Percentiles rank a stretch among this genome's conserved stretches.
phyloP scores from a whole-genome alignment of 1,140 invertebrate genomes.

The Diachasma alloeum region DNA sequence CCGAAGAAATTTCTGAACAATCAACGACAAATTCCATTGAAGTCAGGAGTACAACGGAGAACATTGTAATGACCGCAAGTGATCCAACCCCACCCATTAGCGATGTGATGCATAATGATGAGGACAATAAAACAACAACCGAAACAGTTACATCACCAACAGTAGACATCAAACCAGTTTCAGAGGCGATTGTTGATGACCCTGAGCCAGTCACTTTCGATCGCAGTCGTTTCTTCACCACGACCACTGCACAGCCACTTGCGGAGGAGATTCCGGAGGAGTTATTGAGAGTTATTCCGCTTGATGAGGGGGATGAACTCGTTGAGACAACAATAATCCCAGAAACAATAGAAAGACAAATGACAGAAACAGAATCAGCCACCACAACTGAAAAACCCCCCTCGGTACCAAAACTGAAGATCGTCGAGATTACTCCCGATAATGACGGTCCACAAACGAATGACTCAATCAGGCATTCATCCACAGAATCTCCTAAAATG shows the following conservation, averaged over 20 bases:
- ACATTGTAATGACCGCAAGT: not conserved
- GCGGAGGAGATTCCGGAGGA: constrained; percentile 45
- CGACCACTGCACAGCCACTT: constrained; percentile 29
- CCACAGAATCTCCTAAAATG: not conserved
- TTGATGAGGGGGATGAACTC: constrained; percentile 39
- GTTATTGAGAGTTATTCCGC: constrained; percentile 52
- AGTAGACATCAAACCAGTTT: constrained; percentile 56
- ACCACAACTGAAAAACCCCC: constrained; percentile 23
- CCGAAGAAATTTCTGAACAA: not conserved
- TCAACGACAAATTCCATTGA: not conserved
- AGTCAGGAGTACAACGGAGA: not conserved
- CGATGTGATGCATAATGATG: constrained; percentile 14
- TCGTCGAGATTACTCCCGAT: constrained; percentile 28
- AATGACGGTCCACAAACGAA: constrained; percentile 1
- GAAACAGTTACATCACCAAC: constrained; percentile 37
- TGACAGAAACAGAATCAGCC: constrained; percentile 15
- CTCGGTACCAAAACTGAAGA: constrained; percentile 33
- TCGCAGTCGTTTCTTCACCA: constrained; percentile 42
- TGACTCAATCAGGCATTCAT: not conserved
- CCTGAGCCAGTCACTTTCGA: constrained; percentile 43
- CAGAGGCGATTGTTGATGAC: constrained; percentile 54
- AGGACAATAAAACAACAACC: constrained; percentile 18
- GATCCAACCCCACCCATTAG: constrained; percentile 45
- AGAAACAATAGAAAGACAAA: constrained; percentile 18
- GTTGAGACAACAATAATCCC: constrained; percentile 7